Conservation (phyloP, 2,113 vertebrate species). For the Hemiscyllium ocellatum region DNA sequence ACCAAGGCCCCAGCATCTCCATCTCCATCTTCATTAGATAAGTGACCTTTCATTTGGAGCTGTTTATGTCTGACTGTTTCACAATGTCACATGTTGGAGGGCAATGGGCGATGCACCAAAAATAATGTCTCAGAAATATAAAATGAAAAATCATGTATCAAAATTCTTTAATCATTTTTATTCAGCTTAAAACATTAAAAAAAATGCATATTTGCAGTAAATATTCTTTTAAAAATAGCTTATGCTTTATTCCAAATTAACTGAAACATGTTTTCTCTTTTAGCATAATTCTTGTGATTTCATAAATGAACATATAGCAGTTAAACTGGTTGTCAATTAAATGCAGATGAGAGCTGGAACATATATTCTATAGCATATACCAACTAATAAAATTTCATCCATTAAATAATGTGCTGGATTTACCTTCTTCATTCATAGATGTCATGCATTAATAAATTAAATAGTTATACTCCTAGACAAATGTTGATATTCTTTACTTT, state of each 20-base stretch:
- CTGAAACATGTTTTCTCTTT: neutral
- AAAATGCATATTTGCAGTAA: neutral
- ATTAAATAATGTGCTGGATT: neutral
- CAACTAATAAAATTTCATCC: neutral
- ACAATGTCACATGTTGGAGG: neutral
- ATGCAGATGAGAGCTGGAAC: neutral
- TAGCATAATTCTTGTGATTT: neutral
- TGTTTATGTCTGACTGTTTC: neutral
- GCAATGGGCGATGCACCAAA: neutral
- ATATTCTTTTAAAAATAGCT: neutral
- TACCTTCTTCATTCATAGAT: slow-evolving; percentile 1
- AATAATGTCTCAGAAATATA: neutral
- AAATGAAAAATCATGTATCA: neutral
- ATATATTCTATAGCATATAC: neutral
- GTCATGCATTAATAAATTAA: neutral
- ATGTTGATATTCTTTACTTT: neutral
- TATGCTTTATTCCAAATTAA: neutral
- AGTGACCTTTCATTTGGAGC: neutral
- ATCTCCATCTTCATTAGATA: neutral
- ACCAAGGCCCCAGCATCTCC: no score
- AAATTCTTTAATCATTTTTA: slow-evolving; percentile 10
- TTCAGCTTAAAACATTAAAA: neutral
- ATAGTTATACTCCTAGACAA: neutral
- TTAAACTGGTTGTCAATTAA: neutral
- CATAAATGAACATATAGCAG: neutral